Evolutionary conservation across 2,888 invertebrate species (phyloP).

Genomic region (Oxycera nigricornis): DNA sequence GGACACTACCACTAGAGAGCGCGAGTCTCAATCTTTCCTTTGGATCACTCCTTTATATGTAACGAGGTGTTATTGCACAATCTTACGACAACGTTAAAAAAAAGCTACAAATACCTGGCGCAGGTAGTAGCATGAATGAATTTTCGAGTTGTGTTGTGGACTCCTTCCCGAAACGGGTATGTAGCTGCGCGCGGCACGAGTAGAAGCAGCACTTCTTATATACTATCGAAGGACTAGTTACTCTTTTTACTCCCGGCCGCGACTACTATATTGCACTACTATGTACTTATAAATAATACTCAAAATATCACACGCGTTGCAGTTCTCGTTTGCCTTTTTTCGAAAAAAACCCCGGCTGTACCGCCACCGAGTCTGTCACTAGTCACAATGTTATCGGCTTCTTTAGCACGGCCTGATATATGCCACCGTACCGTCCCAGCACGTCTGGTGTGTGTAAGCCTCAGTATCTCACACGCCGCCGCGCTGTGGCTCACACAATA

Average conservation of each 20-base stretch:
- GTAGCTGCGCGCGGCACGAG: background rate
- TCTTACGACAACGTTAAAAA: background rate
- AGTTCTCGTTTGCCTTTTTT: background rate
- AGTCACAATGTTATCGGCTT: conserved; percentile 46
- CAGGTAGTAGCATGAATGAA: background rate
- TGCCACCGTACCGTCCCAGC: conserved; percentile 42
- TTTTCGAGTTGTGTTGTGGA: background rate
- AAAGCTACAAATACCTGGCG: background rate
- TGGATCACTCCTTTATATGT: conserved; percentile 15
- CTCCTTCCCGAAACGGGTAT: conserved; percentile 1
- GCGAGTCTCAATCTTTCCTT: background rate
- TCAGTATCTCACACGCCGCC: conserved; percentile 20
- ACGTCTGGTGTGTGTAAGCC: conserved; percentile 11
- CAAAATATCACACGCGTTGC: conserved; percentile 37
- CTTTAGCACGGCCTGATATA: conserved; percentile 44
- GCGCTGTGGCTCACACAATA: conserved; percentile 35
- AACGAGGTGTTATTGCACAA: conserved; percentile 13
- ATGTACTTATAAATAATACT: conserved; percentile 39
- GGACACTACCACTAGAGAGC: conserved; percentile 15
- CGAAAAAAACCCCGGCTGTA: conserved; percentile 31
- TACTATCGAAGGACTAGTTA: background rate
- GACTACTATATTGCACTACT: conserved; percentile 39
- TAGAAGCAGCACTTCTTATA: background rate
- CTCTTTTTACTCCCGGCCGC: conserved; percentile 13
- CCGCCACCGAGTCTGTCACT: conserved; percentile 46